These are phyloP conservation scores for Apamea monoglypha DNA, from an alignment of 2,888 invertebrate genomes.

Conservation along the genomic window DNA sequence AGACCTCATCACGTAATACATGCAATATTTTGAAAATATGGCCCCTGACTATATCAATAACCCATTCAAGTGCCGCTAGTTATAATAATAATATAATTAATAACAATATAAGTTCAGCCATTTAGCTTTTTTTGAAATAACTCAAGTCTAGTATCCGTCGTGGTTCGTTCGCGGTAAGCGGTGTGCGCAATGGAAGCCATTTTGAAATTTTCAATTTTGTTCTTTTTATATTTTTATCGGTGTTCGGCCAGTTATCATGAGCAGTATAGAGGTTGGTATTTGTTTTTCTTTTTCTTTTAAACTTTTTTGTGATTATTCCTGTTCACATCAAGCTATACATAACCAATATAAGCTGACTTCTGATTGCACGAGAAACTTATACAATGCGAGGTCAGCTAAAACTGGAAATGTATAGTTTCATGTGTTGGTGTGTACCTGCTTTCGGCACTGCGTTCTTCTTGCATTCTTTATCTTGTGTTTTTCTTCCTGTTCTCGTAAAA, in stretches of 20 bases:
- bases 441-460: background rate
- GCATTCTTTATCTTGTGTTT: background rate
- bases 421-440: no score
- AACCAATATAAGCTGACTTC: background rate
- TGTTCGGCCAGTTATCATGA: conserved; percentile 81
- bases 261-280: conserved; percentile 81
- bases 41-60: conserved; percentile 48
- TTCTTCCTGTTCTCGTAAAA: background rate
- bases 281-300: background rate
- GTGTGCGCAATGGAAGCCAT: conserved; percentile 28
- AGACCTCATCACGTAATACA: conserved; percentile 11
- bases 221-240: conserved; percentile 60
- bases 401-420: background rate
- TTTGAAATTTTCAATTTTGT: conserved; percentile 37
- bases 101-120: background rate
- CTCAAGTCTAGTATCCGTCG: background rate
- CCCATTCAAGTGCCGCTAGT: conserved; percentile 41
- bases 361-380: background rate
- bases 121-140: conserved; percentile 37
- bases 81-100: conserved; percentile 38
- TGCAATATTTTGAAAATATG: conserved; percentile 63
- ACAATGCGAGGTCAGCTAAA: background rate
- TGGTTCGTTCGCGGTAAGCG: background rate
- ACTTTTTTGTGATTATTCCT: background rate
- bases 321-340: background rate